phyloP scores from a whole-genome alignment of 2,113 vertebrate species.

The Seriola rivoliana region DNA sequence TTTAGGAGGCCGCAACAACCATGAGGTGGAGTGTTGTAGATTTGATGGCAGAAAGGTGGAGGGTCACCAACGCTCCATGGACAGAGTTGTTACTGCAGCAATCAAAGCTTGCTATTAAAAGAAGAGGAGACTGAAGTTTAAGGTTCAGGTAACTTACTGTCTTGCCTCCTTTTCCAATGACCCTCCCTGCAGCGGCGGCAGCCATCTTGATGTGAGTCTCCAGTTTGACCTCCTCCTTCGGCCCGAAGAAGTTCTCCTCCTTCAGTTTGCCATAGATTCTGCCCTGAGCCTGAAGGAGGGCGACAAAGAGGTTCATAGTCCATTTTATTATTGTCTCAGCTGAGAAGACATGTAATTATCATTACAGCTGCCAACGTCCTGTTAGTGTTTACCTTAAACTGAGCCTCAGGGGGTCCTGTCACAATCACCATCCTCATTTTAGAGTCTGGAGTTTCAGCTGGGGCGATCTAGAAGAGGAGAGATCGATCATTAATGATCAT shows the following conservation, averaged over 20 bases:
- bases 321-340: not conserved
- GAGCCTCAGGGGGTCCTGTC: conserved; percentile 95
- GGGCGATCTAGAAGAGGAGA: conserved; percentile 88
- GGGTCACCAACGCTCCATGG: not conserved
- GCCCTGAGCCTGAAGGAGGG: conserved; percentile 88
- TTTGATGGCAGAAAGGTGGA: not conserved
- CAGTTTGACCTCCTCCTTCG: conserved; percentile 95
- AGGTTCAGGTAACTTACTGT: conserved; percentile 84
- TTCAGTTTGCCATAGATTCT: conserved; percentile 96
- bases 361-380: not conserved
- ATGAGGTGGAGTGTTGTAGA: not conserved
- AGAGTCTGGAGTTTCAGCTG: conserved; percentile 92
- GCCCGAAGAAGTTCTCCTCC: conserved; percentile 96
- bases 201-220: conserved; percentile 96
- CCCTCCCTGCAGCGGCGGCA: conserved; percentile 90
- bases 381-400: conserved; percentile 91
- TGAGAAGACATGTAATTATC: not conserved
- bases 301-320: not conserved
- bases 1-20: not conserved
- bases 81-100: too few species aligned
- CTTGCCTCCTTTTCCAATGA: conserved; percentile 96
- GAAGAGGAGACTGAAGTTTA: not conserved
- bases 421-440: conserved; percentile 97
- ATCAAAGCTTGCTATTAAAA: too few species aligned
- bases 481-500: too few species aligned